phyloP scores from a whole-genome alignment of 2,113 vertebrate genomes.

The Cheilinus undulatus region DNA sequence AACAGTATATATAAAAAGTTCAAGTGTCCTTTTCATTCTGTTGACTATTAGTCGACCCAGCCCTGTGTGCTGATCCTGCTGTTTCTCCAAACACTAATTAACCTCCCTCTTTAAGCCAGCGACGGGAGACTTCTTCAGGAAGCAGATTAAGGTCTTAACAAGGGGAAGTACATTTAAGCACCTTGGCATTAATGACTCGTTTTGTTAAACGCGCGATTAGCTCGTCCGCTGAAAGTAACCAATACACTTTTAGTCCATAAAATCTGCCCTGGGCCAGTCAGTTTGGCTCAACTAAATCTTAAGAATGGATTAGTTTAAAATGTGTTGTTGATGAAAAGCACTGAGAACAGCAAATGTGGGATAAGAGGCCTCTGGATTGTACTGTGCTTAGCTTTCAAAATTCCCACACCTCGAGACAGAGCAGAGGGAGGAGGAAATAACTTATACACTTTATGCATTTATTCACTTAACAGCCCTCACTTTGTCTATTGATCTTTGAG shows the following conservation, averaged over 20 bases:
- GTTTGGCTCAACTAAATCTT: neutral
- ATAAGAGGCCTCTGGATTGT: neutral
- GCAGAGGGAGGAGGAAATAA: neutral
- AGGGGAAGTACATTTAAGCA: conserved; percentile 65
- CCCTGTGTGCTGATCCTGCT: conserved; percentile 58
- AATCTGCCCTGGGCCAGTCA: conserved; percentile 9
- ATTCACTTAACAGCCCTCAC: neutral
- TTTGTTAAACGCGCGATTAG: conserved; percentile 70
- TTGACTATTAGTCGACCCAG: conserved; percentile 14
- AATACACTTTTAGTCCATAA: conserved; percentile 42
- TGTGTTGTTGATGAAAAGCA: neutral
- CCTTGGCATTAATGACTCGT: conserved; percentile 57
- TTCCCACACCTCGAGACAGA: neutral
- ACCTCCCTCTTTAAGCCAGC: conserved; percentile 64
- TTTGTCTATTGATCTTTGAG: neutral
- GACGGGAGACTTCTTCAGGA: conserved; percentile 57
- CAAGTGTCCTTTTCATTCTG: conserved; percentile 8
- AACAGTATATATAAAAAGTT: neutral
- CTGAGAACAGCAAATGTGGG: neutral
- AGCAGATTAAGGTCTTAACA: conserved; percentile 80
- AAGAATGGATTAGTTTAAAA: neutral
- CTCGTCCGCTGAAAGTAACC: conserved; percentile 57
- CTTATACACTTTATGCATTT: neutral
- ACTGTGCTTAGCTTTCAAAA: neutral
- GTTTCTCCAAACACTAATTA: conserved; percentile 71